Base-by-base conservation (phyloP, 2,888 invertebrate species). In the Meteorus cinctellus region DNA sequence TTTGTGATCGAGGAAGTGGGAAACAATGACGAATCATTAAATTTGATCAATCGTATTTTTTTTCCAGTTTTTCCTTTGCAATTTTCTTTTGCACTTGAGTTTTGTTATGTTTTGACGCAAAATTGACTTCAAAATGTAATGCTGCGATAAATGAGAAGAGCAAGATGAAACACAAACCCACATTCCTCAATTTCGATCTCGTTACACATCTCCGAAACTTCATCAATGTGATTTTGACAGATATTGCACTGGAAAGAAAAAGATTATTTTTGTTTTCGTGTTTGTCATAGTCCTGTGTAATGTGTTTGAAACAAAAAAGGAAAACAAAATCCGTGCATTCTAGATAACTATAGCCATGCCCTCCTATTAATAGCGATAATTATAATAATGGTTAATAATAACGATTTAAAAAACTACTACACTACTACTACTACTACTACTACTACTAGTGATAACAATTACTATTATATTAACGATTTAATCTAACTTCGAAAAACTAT, bases 151-250 rank as follows among this genome's bases (percentile, higher is more conserved):
- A 36, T 27, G 19, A 16, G 14, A 12, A n/a, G 12, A 27, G 14
- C 29, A 48, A 24, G 48, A 63, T 59, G n/a, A 69, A 29, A 29
- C 29, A 14, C 14, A 60, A 72, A 62, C 72, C 72, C 72, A 72
- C 48, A 76, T 76, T 80, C 79, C 76, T 78, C 78, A 75, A 77
- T 72, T 77, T 79, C 75, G 76, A 73, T 67, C 74, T 79, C 80
- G 75, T 73, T 78, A 79, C 78, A 80, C 74, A 76, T 77, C 79
- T 85, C 82, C 83, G 86, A 48, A 16, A 48, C 4, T 86, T 87
- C 85, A 84, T 87, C 83, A 86, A 88, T 88, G 88, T 88, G 88
- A 88, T 88, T 87, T 84, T 62, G 83, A 86, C 86, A 81, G 83
- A 83, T 86, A 84, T 85, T 83, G 81, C 84, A 41, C 41, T 41